Base-by-base conservation (phyloP, 2,113 vertebrate genomes). In the Electrona antarctica region DNA sequence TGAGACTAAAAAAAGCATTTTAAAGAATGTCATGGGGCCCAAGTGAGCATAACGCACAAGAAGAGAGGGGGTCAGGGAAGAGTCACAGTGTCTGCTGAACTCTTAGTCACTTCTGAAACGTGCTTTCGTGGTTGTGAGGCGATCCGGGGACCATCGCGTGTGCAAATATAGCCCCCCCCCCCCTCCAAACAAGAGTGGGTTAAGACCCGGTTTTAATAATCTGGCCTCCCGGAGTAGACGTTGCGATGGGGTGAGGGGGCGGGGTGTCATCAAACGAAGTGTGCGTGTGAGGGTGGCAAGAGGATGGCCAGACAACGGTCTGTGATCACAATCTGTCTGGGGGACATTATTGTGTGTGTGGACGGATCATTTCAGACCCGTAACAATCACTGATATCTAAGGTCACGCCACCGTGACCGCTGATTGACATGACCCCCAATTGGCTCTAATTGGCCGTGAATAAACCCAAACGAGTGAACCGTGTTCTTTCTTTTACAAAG, bases 401-500 rank as follows among this genome's bases (percentile, higher is more conserved):
- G 71, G 71, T 74, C 77, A 57, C 46, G 51, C 56, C 48, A 65
- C 33, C 7, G 47, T 46, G n/a, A 8, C 47, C n/a, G 8, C 11
- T 80, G 78, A 82, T 67, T 79, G 80, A 76, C 73, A 76, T 45
- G 21, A 13, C 64, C 28, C 49, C 46, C 11, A 15, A 79, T 69
- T 73, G 66, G 46, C 59, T 69, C 9, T 69, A 79, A 76, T 76
- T 76, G 69, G 49, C 60, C 48, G 7, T 41, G 49, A 15, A 15
- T 61, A 33, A 14, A 21, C 15, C 3, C 29, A 3, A 41, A 41
- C 33, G 33, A 41, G 33, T 41, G 33, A 41, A 41, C 33, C 33
- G 33, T 6, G 5, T 41, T 41, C 3, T 41, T 41, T 41, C 33
- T 41, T 21, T 41, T 41, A 41, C 33, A 41, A 41, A 41, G 33